These are phyloP conservation scores for Anastrepha obliqua DNA, from an alignment of 1,140 invertebrate species.

Conservation along the genomic window DNA sequence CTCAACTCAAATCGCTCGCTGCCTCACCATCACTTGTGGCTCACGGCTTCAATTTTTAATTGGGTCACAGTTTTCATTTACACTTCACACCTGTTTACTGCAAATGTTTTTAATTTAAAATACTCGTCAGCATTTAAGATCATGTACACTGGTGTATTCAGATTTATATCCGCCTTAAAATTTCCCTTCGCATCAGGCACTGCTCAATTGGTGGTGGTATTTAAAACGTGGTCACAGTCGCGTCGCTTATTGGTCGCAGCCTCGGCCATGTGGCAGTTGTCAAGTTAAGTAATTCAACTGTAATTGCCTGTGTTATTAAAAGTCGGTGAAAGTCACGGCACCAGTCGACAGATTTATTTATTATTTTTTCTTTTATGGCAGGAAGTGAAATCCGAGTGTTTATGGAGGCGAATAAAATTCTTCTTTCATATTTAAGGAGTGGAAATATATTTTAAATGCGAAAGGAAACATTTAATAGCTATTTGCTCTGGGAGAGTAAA, in stretches of 20 bases:
- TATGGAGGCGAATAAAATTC: too few species aligned
- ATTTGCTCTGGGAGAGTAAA: too few species aligned
- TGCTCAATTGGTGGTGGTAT: neutral
- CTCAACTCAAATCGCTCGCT: neutral
- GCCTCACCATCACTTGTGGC: neutral
- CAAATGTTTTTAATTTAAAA: neutral
- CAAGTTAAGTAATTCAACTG: neutral
- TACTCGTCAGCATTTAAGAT: neutral
- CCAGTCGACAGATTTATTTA: too few species aligned
- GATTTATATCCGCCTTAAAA: too few species aligned
- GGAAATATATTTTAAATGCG: too few species aligned
- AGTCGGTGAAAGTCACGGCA: neutral
- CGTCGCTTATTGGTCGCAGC: neutral
- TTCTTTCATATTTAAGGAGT: too few species aligned
- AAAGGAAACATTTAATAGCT: too few species aligned
- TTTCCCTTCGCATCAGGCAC: neutral
- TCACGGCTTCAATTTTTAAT: slow-evolving; percentile 45
- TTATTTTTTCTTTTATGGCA: too few species aligned
- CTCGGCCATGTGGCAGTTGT: neutral
- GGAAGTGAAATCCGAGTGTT: too few species aligned
- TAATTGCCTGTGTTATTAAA: slow-evolving; percentile 26
- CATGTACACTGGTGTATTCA: neutral
- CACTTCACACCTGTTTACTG: slow-evolving; percentile 9
- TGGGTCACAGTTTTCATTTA: slow-evolving; percentile 41
- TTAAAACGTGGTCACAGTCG: neutral